Evolutionary conservation across 2,797 vertebrate genomes (phyloP).

Genomic region (Gallirallus australis): DNA sequence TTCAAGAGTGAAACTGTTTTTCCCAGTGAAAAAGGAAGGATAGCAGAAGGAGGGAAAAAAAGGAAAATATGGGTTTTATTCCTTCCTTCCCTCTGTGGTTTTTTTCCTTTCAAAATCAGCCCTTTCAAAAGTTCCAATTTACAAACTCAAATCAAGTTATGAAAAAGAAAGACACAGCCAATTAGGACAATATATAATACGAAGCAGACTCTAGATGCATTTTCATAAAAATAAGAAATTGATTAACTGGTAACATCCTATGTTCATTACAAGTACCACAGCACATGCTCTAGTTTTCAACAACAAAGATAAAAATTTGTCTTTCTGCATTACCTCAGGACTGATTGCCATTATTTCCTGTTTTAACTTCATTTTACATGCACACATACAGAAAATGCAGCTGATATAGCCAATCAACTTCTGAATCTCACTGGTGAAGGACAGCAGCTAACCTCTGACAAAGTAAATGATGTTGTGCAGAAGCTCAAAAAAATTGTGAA

Average conservation of each 20-base stretch:
- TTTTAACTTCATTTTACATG: not conserved
- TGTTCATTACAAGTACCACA: not conserved
- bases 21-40: not conserved
- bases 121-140: not conserved
- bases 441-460: constrained; percentile 84
- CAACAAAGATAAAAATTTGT: not conserved
- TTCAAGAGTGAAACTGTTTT: not conserved
- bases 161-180: not conserved
- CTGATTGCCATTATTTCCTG: not conserved
- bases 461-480: constrained; percentile 89
- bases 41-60: not conserved
- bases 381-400: constrained; percentile 84
- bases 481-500: constrained; percentile 91
- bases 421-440: constrained; percentile 85
- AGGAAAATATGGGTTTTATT: not conserved
- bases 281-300: not conserved
- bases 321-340: not conserved
- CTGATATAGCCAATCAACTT: constrained; percentile 88
- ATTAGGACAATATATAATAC: not conserved
- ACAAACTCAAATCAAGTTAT: not conserved
- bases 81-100: not conserved
- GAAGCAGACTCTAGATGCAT: not conserved
- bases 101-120: not conserved
- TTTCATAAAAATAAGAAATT: not conserved
- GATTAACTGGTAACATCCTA: not conserved